Conservation (phyloP, 2,113 vertebrate species). For the Thermophis baileyi region DNA sequence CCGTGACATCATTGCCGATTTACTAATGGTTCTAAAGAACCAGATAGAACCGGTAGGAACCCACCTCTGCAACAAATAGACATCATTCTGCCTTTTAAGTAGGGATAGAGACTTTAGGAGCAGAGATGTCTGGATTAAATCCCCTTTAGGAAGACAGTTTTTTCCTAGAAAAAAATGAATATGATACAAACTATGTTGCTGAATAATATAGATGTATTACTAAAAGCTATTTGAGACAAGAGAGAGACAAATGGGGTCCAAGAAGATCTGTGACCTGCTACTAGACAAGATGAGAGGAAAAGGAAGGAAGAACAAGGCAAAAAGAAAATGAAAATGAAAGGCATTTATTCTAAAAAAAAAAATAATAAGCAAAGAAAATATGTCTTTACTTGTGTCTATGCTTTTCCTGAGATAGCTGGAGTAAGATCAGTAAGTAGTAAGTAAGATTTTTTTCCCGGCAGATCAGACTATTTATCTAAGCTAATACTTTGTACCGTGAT, state of each 20-base stretch:
- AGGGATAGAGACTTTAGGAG: background rate
- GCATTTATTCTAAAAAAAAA: background rate
- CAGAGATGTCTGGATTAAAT: background rate
- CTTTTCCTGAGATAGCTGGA: background rate
- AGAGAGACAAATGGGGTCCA: background rate
- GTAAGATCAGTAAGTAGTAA: background rate
- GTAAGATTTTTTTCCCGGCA: background rate
- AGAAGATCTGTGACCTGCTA: background rate
- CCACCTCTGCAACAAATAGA: background rate
- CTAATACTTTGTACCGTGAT: background rate
- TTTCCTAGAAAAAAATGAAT: background rate
- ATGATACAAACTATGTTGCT: background rate
- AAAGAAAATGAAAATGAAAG: background rate
- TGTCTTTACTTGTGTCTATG: background rate
- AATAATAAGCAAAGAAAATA: background rate
- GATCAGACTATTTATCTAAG: background rate
- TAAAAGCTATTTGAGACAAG: background rate
- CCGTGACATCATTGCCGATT: too few relatives aligned
- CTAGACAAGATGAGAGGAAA: background rate
- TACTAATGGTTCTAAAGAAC: too few relatives aligned
- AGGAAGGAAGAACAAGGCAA: background rate
- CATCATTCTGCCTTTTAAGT: background rate
- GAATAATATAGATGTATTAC: background rate
- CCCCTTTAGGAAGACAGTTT: background rate
- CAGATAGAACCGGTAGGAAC: too few relatives aligned